These are phyloP conservation scores for Melanotaenia maccullochi DNA, from an alignment of 2,797 vertebrate genomes.

Conservation along the genomic window DNA sequence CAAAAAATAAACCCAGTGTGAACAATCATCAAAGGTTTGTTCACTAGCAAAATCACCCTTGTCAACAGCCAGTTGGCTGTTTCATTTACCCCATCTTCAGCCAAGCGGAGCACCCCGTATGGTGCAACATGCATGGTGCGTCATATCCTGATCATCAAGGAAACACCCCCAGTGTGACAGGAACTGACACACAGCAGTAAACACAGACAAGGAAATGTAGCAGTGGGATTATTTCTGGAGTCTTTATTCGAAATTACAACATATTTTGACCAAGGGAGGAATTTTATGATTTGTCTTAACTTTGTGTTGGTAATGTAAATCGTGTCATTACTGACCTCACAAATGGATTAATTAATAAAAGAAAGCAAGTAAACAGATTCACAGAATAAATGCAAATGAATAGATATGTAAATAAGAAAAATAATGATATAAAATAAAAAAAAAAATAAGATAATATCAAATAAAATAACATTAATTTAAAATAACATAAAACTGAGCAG, in stretches of 20 bases:
- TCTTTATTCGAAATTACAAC: background rate
- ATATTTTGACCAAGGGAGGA: background rate
- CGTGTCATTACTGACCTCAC: background rate
- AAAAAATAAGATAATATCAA: too few relatives aligned
- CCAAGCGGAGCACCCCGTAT: background rate
- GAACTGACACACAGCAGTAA: background rate
- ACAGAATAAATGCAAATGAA: background rate
- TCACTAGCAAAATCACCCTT: background rate
- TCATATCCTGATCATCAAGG: background rate
- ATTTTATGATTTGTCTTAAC: background rate
- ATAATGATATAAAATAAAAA: background rate
- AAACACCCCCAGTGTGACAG: background rate
- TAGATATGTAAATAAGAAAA: background rate
- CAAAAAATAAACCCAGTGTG: background rate
- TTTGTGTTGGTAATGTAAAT: background rate
- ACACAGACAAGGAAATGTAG: background rate
- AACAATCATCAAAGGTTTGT: background rate
- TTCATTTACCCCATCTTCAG: background rate
- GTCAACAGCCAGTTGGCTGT: background rate
- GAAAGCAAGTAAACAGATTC: background rate
- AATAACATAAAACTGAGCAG: too few relatives aligned
- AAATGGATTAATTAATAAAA: background rate
- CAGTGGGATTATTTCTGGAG: too few relatives aligned
- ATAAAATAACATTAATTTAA: too few relatives aligned
- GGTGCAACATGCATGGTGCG: background rate